A percentile compares a stretch with the other conserved stretches of the same genome.
These are phyloP conservation scores for Premnoplex brunnescens DNA, from an alignment of 2,797 vertebrate genomes.

Conservation along the genomic window DNA sequence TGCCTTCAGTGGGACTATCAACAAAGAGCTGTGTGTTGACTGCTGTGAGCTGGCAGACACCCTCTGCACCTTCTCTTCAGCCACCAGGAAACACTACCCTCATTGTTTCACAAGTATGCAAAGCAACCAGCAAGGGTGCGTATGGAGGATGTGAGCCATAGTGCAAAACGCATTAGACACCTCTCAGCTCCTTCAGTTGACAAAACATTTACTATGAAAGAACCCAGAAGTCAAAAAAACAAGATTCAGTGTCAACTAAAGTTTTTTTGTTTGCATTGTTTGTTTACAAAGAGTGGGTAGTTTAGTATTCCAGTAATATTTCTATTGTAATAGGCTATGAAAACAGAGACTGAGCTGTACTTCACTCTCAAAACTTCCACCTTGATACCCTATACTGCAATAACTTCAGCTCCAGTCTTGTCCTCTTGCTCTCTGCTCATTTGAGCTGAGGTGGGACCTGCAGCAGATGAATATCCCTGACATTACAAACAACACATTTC, in stretches of 20 bases:
- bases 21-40: constrained; percentile 50
- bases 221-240: neutral
- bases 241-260: neutral
- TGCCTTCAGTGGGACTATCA: constrained; percentile 11
- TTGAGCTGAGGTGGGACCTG: neutral
- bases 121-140: neutral
- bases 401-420: neutral
- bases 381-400: neutral
- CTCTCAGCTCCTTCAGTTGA: neutral
- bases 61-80: constrained; percentile 38
- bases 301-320: neutral
- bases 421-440: neutral
- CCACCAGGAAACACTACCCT: constrained; percentile 15
- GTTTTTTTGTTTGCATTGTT: neutral
- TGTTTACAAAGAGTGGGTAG: constrained; percentile 19
- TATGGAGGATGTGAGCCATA: neutral
- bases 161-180: neutral
- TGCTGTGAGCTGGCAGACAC: constrained; percentile 6
- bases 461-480: neutral
- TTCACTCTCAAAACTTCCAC: neutral
- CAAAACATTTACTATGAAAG: neutral
- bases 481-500: neutral
- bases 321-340: neutral
- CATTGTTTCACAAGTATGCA: constrained; percentile 25
- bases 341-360: neutral